Percentiles rank a stretch among this genome's conserved stretches.
Evolutionary conservation across 2,888 invertebrate species (phyloP).

Genomic region (Ophonus ardosiacus): DNA sequence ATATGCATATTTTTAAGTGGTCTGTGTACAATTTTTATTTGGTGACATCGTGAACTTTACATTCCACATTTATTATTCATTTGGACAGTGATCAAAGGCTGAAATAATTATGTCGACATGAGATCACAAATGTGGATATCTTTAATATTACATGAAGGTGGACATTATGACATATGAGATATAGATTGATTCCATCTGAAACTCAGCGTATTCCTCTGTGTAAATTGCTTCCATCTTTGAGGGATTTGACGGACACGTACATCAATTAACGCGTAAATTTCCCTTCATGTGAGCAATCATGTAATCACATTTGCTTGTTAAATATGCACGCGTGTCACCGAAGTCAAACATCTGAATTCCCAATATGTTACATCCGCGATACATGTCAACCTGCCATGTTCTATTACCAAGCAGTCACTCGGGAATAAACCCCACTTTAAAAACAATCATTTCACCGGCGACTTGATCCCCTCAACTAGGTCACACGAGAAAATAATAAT

Average conservation of each 20-base stretch:
- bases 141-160: too few relatives aligned
- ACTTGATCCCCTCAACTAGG: not conserved
- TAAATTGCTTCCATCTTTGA: not conserved
- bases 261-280: not conserved
- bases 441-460: not conserved
- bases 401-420: not conserved
- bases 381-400: not conserved
- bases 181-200: not conserved
- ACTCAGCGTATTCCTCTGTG: not conserved
- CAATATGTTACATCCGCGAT: slow-evolving; percentile 19
- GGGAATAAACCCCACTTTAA: not conserved
- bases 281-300: not conserved
- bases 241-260: not conserved
- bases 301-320: not conserved
- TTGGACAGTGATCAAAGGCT: too few relatives aligned
- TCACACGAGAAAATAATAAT: not conserved
- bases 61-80: too few relatives aligned
- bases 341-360: slow-evolving; percentile 31
- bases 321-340: slow-evolving; percentile 19
- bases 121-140: too few relatives aligned
- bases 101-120: too few relatives aligned
- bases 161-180: not conserved
- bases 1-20: too few relatives aligned
- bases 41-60: too few relatives aligned
- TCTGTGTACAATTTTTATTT: too few relatives aligned